Percentiles rank a stretch among this genome's conserved stretches.
These are phyloP conservation scores for Sarcophaga variegata DNA, from an alignment of 2,888 invertebrate species.

Conservation along the genomic window DNA sequence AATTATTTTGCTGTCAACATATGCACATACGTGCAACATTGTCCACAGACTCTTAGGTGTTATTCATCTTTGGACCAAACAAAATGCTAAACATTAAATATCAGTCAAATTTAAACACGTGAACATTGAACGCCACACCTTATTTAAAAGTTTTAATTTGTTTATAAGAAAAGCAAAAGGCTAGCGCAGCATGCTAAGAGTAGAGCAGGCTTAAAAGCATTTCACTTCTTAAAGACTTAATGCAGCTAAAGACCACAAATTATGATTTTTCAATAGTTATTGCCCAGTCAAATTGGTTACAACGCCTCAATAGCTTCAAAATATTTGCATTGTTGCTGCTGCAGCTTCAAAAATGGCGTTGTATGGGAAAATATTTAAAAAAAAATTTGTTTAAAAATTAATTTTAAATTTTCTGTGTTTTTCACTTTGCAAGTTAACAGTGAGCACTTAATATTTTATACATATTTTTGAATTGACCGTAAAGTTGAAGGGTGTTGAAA, in stretches of 20 bases:
- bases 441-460: conserved; percentile 40
- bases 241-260: conserved; percentile 32
- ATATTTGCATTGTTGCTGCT: not conserved
- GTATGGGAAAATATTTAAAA: conserved; percentile 52
- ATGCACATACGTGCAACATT: not conserved
- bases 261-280: conserved; percentile 27
- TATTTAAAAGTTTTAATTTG: not conserved
- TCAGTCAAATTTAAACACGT: conserved; percentile 67
- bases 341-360: conserved; percentile 19
- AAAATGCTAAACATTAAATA: conserved; percentile 43
- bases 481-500: conserved; percentile 62
- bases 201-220: not conserved
- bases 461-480: conserved; percentile 31
- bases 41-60: not conserved
- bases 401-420: conserved; percentile 35
- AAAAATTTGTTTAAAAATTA: conserved; percentile 53
- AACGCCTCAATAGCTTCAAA: conserved; percentile 42
- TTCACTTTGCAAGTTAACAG: conserved; percentile 12
- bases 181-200: not conserved
- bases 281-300: conserved; percentile 57
- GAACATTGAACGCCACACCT: conserved; percentile 52
- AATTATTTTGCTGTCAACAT: not conserved
- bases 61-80: not conserved
- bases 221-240: conserved; percentile 23
- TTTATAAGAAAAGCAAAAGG: conserved; percentile 8